These are phyloP conservation scores for Phalacrocorax carbo DNA, from an alignment of 2,113 vertebrate genomes.

Conservation along the genomic window DNA sequence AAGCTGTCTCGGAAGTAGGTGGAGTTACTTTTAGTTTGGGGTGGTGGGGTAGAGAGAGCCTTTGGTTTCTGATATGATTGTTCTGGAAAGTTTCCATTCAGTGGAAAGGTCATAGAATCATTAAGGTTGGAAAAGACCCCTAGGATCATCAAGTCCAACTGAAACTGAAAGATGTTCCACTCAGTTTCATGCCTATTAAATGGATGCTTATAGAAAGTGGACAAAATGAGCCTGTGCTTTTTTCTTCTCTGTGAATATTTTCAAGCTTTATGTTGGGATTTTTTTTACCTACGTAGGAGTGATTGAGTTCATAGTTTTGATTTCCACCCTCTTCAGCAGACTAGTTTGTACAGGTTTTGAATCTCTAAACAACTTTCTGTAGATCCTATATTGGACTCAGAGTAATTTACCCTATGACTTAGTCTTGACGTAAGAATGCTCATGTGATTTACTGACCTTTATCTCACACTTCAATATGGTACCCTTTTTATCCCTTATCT, in stretches of 20 bases:
- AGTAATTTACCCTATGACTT: slow-evolving; percentile 17
- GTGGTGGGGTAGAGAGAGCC: neutral
- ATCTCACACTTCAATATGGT: neutral
- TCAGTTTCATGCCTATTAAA: neutral
- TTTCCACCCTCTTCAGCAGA: neutral
- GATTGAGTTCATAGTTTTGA: neutral
- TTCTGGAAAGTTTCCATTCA: neutral
- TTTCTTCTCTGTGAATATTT: neutral
- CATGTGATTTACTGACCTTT: slow-evolving; percentile 49
- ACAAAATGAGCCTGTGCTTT: neutral
- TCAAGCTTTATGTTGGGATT: neutral
- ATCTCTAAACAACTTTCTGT: neutral
- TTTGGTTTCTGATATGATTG: neutral
- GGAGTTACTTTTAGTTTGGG: neutral
- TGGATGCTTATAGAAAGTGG: neutral
- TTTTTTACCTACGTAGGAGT: neutral
- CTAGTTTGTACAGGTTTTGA: neutral
- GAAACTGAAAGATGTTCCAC: neutral
- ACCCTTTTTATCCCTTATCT: neutral
- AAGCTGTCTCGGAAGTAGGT: neutral
- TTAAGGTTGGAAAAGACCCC: too few relatives aligned
- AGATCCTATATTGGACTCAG: neutral
- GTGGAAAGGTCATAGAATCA: neutral
- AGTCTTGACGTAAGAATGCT: neutral
- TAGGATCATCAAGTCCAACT: too few relatives aligned